Evolutionary conservation across 2,888 invertebrate genomes (phyloP), one percentile per base, ranked within the genome.

Genomic region (Apamea monoglypha): DNA sequence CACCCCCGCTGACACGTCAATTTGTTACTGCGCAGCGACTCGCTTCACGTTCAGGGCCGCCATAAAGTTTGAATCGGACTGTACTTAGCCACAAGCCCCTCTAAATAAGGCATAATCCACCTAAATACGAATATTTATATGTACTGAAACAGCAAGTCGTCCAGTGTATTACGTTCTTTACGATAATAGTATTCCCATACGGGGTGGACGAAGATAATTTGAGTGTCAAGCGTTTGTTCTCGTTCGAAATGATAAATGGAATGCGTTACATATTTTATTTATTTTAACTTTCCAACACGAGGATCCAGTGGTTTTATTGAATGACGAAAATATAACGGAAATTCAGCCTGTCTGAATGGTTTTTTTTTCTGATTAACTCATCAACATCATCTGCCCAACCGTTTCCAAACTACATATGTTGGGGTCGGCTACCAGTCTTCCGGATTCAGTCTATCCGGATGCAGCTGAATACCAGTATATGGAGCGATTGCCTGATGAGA

Each of bases 201-300:
- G 68, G 44, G 16, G 8, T 50, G 56, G 29, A 64, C 36, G 40
- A 36, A 64, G 68, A 82, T 86, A 82, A 82, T 82, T 69, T n/a
- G 68, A 82, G 61, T 82, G 86, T 86, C 82, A 82, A 50, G 83
- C 47, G 25, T 50, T 53, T 82, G 69, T 59, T 64, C 82, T 53
- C 63, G n/a, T 63, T 56, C 59, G 36, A 44, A 82, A 69, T 86
- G 82, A 82, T 82, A 86, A 82, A 86, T 82, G 76, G 64, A 81
- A 53, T 36, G 36, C 16, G 53, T 68, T 25, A 25, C 56, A 21
- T 81, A 53, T n/a, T 64, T 81, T 66, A 64, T 80, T 59, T 74
- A 76, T 66, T 75, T 74, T 56, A 83, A 50, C 29, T 66, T 67
- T 18, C 53, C 50, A 32, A 53, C 16, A 29, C 25, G 16, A 40